A percentile compares a stretch with the other conserved stretches of the same genome.
phyloP scores from a whole-genome alignment of 37 sponge, comb jelly and placozoan species.

The Oscarella lobularis region DNA sequence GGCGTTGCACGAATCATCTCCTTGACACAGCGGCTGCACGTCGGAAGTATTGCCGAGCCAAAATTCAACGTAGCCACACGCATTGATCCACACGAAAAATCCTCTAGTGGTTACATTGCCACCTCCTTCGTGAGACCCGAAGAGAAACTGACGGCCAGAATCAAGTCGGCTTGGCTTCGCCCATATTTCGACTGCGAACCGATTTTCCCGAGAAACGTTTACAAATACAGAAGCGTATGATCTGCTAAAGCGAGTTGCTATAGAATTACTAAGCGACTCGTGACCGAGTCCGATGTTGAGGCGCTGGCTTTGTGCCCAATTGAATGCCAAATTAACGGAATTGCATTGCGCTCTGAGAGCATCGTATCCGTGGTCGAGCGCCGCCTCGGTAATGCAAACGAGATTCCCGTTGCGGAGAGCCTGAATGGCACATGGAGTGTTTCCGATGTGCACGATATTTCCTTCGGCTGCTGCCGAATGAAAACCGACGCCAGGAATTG shows the following conservation, averaged over 20 bases:
- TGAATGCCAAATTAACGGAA: slow-evolving; percentile 5
- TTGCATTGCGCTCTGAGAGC: slow-evolving; percentile 33
- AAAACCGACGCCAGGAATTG: slow-evolving; percentile 34
- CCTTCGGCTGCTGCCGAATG: slow-evolving; percentile 5
- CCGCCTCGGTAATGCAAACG: slow-evolving; percentile 30
- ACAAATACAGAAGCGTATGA: too few species aligned
- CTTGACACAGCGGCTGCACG: too few species aligned
- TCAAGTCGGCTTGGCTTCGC: not conserved
- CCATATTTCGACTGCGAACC: slow-evolving; percentile 52
- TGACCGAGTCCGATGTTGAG: slow-evolving; percentile 4
- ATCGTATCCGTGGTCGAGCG: slow-evolving; percentile 60
- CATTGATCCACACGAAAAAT: slow-evolving; percentile 42
- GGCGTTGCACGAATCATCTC: too few species aligned
- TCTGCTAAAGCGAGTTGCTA: too few species aligned
- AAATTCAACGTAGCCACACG: slow-evolving; percentile 52
- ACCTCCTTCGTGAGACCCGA: not conserved
- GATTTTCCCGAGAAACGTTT: too few species aligned
- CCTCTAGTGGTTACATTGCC: slow-evolving; percentile 22
- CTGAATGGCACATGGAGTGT: slow-evolving; percentile 50
- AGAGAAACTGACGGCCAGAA: not conserved
- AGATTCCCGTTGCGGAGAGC: slow-evolving; percentile 6
- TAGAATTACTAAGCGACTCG: not conserved
- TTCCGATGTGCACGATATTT: slow-evolving; percentile 44
- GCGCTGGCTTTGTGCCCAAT: not conserved
- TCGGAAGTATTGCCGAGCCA: slow-evolving; percentile 28